Evolutionary conservation across 2,113 vertebrate genomes (phyloP).

Genomic region (Cynopterus brachyotis): DNA sequence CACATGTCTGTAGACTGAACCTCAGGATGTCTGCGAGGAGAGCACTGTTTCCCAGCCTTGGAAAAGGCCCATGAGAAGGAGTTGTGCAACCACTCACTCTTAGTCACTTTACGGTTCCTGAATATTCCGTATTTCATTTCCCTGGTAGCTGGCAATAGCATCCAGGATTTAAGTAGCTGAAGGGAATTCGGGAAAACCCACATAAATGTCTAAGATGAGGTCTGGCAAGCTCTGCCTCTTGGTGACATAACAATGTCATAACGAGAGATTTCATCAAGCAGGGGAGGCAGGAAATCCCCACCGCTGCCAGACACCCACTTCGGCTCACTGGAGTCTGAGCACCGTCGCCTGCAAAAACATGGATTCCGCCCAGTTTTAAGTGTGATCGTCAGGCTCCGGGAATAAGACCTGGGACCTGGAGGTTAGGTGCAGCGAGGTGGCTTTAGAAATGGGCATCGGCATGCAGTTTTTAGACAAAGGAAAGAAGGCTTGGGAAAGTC

Average conservation of each 20-base stretch:
- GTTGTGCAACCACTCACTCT: conserved; percentile 57
- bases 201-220: conserved; percentile 70
- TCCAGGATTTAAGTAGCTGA: conserved; percentile 61
- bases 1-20: not conserved
- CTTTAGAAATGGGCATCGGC: not conserved
- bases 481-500: not conserved
- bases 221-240: conserved; percentile 52
- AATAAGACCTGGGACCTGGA: not conserved
- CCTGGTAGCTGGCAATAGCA: conserved; percentile 68
- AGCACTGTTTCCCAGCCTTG: conserved; percentile 54
- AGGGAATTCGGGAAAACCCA: conserved; percentile 77
- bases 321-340: not conserved
- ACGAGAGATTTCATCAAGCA: conserved; percentile 59
- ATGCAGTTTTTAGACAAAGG: not conserved
- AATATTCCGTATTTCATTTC: conserved; percentile 53
- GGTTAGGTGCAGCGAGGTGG: not conserved
- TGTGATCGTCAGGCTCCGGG: not conserved
- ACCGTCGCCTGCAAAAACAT: conserved; percentile 16
- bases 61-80: conserved; percentile 62
- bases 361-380: conserved; percentile 55
- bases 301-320: conserved; percentile 64
- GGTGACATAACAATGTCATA: conserved; percentile 67
- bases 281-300: conserved; percentile 66
- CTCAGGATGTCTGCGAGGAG: not conserved
- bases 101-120: conserved; percentile 76